Base-by-base conservation (phyloP, 2,113 vertebrate genomes). In the Promerops cafer region DNA sequence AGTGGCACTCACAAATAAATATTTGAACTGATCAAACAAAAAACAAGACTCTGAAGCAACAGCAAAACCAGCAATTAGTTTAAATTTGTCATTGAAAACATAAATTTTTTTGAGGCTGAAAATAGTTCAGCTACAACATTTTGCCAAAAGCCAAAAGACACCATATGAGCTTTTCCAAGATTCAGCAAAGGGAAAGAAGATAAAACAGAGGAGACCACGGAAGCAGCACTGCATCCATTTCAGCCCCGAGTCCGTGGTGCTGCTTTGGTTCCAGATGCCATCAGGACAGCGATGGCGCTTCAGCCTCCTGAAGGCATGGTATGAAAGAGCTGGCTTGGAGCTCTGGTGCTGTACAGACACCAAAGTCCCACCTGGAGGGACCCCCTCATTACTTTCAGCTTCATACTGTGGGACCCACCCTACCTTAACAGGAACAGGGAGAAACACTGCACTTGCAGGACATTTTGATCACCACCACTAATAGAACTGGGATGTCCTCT, bases 61-160 rank as follows among this genome's bases (percentile, higher is more conserved):
- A 90, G 63, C 44, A 90, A 96, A 96, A 87, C 7, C 84, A 84
- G 65, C 64, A 95, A 87, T 94, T 91, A 94, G 63, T 81, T 84
- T 69, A 82, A 87, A 93, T 91, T 87, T 93, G 54, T 75, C 52
- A 71, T 33, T 70, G 90, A 93, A 91, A 96, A 89, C 8, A 23
- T 69, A 69, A 40, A 44, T 57, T 93, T 70, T 95, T 94, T 87
- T 65, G 42, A 94, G 53, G 64, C 77, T 81, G 72, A 81, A 95
- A 93, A 91, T 84, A 87, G 45, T 57, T 93, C 60, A 70, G 54
- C 78, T 89, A 60, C 39, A 80, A 40, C 19, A 49, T 89, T 91
- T 81, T 80, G 40, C 49, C 79, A 35, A 72, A 91, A 89, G 39
- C 74, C 52, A 63, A 27, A 53, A 77, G 54, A 87, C 7, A 42